Percentiles rank a stretch among this genome's conserved stretches.
phyloP scores from a whole-genome alignment of 1,140 invertebrate species.

The Drosophila parabipectinata region DNA sequence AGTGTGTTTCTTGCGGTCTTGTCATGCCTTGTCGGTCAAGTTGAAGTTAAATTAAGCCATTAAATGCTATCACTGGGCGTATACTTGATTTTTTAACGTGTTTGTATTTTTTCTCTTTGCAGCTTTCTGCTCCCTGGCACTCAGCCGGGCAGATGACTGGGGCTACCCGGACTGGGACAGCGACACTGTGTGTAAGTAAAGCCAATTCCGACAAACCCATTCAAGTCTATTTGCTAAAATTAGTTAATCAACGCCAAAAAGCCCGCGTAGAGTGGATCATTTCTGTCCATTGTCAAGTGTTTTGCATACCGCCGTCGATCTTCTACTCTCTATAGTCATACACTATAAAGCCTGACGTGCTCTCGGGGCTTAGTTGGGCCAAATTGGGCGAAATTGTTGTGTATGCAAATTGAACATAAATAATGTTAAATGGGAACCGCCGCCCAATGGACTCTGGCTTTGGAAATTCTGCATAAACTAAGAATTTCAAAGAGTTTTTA shows the following conservation, averaged over 20 bases:
- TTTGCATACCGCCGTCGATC: conserved; percentile 19
- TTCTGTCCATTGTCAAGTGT: conserved; percentile 41
- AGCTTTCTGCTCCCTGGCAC: conserved; percentile 46
- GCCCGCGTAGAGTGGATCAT: conserved; percentile 24
- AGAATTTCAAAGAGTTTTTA: conserved; percentile 31
- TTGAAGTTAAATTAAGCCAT: conserved; percentile 47
- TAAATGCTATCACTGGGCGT: conserved; percentile 35
- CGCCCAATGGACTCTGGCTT: conserved; percentile 4
- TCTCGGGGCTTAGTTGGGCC: conserved; percentile 38
- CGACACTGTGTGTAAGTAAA: conserved; percentile 71
- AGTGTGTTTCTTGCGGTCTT: conserved; percentile 9
- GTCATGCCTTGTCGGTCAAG: conserved; percentile 51
- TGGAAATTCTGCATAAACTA: conserved; percentile 13
- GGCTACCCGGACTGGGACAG: conserved; percentile 73
- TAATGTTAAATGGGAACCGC: conserved; percentile 31
- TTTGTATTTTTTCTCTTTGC: conserved; percentile 23
- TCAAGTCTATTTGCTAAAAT: conserved; percentile 62
- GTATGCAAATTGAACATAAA: conserved; percentile 55
- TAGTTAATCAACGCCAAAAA: conserved; percentile 70
- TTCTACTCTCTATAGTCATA: neutral
- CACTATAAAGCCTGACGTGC: conserved; percentile 2
- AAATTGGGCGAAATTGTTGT: conserved; percentile 72
- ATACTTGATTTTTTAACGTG: conserved; percentile 48
- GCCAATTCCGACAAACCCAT: conserved; percentile 46
- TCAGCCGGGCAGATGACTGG: conserved; percentile 58